phyloP scores from a whole-genome alignment of 2,888 invertebrate species.

The Lithophane semibrunnea region DNA sequence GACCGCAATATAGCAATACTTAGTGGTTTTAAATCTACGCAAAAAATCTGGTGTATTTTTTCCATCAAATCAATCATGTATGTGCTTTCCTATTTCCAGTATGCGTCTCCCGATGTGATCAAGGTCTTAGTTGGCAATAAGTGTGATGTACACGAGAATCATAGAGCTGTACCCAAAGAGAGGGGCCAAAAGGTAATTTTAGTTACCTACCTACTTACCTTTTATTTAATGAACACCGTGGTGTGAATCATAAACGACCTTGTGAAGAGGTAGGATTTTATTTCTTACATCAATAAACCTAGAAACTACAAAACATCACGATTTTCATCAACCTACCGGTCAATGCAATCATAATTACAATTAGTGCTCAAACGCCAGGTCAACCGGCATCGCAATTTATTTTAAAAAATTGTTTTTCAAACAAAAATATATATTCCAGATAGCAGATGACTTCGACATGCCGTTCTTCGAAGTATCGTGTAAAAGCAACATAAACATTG shows the following conservation, averaged over 20 bases:
- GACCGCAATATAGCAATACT: not conserved
- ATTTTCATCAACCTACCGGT: constrained; percentile 2
- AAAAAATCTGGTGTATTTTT: not conserved
- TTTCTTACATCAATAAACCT: constrained; percentile 3
- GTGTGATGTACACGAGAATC: constrained; percentile 94
- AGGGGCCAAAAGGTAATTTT: constrained; percentile 94
- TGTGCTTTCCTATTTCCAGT: constrained; percentile 87
- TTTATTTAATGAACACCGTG: not conserved
- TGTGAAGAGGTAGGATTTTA: not conserved
- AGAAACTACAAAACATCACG: constrained; percentile 24
- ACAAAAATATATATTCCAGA: constrained; percentile 86
- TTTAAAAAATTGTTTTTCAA: not conserved
- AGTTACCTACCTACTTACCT: not conserved
- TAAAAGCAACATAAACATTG: constrained; percentile 96
- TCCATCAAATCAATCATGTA: not conserved
- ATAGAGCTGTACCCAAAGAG: constrained; percentile 94
- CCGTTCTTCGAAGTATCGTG: constrained; percentile 97
- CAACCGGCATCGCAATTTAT: no score
- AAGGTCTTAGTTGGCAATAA: constrained; percentile 96
- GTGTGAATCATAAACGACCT: not conserved
- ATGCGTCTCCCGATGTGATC: constrained; percentile 96
- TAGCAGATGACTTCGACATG: constrained; percentile 96
- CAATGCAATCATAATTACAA: constrained; percentile 30
- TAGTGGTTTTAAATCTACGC: not conserved
- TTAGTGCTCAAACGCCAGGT: constrained; percentile 1